A percentile compares a stretch with the other conserved stretches of the same genome.
Conservation (phyloP, 2,888 invertebrate genomes). For the Dascillus cervinus region DNA sequence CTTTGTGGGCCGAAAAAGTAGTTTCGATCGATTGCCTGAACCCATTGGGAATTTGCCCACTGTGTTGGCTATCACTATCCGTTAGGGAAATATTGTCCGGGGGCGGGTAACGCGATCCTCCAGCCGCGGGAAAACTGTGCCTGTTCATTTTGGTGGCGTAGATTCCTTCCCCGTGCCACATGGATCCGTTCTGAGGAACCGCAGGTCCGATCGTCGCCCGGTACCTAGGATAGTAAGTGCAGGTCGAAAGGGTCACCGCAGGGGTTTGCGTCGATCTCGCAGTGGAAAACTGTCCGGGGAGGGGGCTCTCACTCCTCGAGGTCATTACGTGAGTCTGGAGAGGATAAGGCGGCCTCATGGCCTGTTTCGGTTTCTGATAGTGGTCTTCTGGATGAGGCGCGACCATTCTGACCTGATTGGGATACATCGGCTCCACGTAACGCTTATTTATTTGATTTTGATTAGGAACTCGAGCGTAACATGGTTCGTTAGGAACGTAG, state of each 20-base stretch:
- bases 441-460: constrained; percentile 40
- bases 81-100: constrained; percentile 33
- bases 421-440: constrained; percentile 37
- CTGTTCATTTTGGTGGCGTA: constrained; percentile 33
- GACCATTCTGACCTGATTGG: constrained; percentile 24
- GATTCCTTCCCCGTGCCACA: constrained; percentile 29
- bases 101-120: constrained; percentile 29
- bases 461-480: constrained; percentile 32
- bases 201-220: constrained; percentile 29
- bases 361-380: constrained; percentile 27
- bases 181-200: constrained; percentile 21
- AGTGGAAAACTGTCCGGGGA: constrained; percentile 37
- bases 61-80: constrained; percentile 34
- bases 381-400: constrained; percentile 27
- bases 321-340: constrained; percentile 30
- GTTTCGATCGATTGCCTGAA: constrained; percentile 27
- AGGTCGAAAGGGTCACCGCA: constrained; percentile 26
- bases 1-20: constrained; percentile 24
- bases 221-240: constrained; percentile 33
- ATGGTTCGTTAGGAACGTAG: constrained; percentile 30
- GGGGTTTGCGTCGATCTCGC: constrained; percentile 39
- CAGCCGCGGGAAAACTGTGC: constrained; percentile 34
- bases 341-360: constrained; percentile 27
- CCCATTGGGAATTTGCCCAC: constrained; percentile 29
- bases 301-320: constrained; percentile 39